A percentile compares a stretch with the other conserved stretches of the same genome.
Evolutionary conservation across 2,888 invertebrate species (phyloP).

Genomic region (Papilio protenor): DNA sequence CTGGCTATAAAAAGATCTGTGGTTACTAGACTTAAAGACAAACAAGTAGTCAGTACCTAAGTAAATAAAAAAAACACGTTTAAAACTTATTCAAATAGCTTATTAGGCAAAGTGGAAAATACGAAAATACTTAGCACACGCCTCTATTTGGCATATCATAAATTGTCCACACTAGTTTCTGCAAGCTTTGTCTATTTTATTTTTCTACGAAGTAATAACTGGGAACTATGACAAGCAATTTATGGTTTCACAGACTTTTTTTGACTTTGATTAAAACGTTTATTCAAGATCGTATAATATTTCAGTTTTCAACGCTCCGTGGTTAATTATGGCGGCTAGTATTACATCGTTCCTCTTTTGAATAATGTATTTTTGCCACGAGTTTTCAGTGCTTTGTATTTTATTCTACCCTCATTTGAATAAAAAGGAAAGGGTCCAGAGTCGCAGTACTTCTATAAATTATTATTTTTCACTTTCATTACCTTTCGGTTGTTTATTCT

Average conservation of each 20-base stretch:
- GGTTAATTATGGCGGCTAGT: conserved; percentile 40
- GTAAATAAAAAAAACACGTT: no score
- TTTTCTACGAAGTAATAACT: conserved; percentile 17
- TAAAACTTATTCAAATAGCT: background rate
- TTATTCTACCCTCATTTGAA: conserved; percentile 29
- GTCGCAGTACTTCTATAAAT: conserved; percentile 3
- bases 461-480: conserved; percentile 10
- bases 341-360: conserved; percentile 42
- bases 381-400: conserved; percentile 31
- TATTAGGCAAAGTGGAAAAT: background rate
- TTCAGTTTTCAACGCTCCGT: conserved; percentile 38
- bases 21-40: background rate
- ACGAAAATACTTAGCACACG: background rate
- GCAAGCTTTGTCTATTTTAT: background rate
- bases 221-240: conserved; percentile 19
- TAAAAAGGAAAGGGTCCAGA: conserved; percentile 30
- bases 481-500: background rate
- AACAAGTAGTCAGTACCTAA: no score
- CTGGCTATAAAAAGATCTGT: no score
- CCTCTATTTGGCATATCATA: background rate
- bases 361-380: conserved; percentile 39
- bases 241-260: conserved; percentile 33
- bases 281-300: conserved; percentile 42
- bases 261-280: conserved; percentile 43
- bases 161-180: background rate